Conservation (phyloP, 2,113 vertebrate genomes). For the Oreochromis niloticus region DNA sequence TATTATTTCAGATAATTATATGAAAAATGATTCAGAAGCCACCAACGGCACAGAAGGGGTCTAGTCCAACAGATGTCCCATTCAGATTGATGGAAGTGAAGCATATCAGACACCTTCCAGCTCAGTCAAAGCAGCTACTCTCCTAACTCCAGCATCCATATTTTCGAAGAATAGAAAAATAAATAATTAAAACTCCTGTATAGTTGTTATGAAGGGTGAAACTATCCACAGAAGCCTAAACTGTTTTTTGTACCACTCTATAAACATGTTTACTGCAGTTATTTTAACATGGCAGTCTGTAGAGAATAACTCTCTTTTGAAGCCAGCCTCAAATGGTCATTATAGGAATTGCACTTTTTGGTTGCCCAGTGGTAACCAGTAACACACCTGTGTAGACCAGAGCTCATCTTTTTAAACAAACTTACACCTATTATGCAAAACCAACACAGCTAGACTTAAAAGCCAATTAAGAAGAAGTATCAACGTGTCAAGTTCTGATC, state of each 20-base stretch:
- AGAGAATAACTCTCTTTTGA: background rate
- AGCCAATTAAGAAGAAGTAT: background rate
- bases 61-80: background rate
- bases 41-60: background rate
- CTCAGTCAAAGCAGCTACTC: background rate
- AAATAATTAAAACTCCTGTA: background rate
- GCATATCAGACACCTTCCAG: background rate
- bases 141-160: background rate
- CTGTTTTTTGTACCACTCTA: background rate
- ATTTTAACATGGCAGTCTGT: background rate
- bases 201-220: background rate
- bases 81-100: background rate
- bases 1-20: background rate
- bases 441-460: background rate
- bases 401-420: background rate
- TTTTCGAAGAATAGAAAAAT: background rate
- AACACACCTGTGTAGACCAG: background rate
- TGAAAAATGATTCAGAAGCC: background rate
- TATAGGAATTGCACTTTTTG: background rate
- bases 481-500: background rate
- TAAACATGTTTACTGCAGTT: background rate
- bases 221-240: background rate
- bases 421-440: background rate
- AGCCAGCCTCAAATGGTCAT: background rate
- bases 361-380: background rate